Conservation (phyloP, 1,140 invertebrate species). For the Scaptomyza montana region DNA sequence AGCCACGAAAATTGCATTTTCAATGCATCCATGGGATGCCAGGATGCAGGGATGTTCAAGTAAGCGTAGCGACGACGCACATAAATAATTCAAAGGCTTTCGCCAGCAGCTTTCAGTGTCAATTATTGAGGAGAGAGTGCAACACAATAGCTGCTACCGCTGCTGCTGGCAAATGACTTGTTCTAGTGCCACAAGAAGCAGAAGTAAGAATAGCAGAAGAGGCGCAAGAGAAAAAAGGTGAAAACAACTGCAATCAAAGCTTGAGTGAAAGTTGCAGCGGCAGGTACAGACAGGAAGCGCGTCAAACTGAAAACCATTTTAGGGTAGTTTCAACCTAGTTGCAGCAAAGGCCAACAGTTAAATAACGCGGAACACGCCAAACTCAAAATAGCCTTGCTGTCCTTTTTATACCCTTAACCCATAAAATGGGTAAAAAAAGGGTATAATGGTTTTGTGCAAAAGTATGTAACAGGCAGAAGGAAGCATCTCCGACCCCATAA, state of each 20-base stretch:
- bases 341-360: background rate
- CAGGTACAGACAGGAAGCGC: conserved; percentile 22
- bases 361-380: background rate
- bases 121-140: conserved; percentile 11
- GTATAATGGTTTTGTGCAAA: too few relatives aligned
- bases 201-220: conserved; percentile 7
- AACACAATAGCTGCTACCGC: conserved; percentile 14
- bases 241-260: conserved; percentile 2
- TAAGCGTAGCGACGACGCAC: conserved; percentile 20
- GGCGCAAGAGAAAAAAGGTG: conserved; percentile 1
- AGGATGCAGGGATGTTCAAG: background rate
- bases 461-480: too few relatives aligned
- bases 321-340: conserved; percentile 51
- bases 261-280: background rate
- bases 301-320: conserved; percentile 53
- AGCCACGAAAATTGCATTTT: background rate
- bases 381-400: too few relatives aligned
- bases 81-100: conserved; percentile 59
- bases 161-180: conserved; percentile 16
- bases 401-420: too few relatives aligned
- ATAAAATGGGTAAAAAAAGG: too few relatives aligned
- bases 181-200: conserved; percentile 22
- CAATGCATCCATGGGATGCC: conserved; percentile 7
- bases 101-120: conserved; percentile 17
- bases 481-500: too few relatives aligned